Conservation (phyloP, 2,888 invertebrate species). For the Ophion costatus region DNA sequence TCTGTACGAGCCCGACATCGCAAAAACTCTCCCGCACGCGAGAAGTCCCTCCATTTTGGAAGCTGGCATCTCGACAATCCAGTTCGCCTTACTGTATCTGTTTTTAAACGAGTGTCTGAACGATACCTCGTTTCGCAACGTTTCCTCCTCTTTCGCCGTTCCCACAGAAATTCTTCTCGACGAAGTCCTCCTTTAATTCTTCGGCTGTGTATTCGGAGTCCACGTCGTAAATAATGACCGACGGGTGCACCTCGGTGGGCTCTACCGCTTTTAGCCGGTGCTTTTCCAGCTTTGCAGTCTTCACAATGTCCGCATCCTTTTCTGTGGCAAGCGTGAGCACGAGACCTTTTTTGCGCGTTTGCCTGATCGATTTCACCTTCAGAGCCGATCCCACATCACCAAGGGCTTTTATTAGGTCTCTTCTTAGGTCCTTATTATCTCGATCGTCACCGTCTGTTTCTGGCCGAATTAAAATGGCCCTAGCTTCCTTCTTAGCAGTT, state of each 20-base stretch:
- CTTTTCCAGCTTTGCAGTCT: too few relatives aligned
- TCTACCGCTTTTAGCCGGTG: background rate
- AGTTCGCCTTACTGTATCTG: background rate
- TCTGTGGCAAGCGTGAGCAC: too few relatives aligned
- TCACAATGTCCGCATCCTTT: too few relatives aligned
- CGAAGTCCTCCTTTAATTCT: background rate
- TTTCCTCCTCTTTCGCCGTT: background rate
- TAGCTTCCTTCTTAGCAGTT: too few relatives aligned
- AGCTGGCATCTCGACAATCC: slow-evolving; percentile 5
- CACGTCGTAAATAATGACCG: background rate
- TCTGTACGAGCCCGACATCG: background rate
- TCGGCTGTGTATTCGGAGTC: background rate
- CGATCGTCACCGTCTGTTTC: too few relatives aligned
- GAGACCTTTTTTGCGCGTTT: too few relatives aligned
- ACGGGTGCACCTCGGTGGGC: background rate
- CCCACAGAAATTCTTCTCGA: background rate
- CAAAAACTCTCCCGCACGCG: background rate
- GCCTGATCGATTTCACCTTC: too few relatives aligned
- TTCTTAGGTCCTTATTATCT: too few relatives aligned
- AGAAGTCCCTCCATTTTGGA: background rate
- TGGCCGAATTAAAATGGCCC: too few relatives aligned
- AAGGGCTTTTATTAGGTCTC: too few relatives aligned
- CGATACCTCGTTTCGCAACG: background rate
- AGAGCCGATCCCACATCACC: too few relatives aligned
- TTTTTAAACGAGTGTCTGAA: background rate